Conservation (phyloP, 2,113 vertebrate genomes). For the Acrocephalus arundinaceus region DNA sequence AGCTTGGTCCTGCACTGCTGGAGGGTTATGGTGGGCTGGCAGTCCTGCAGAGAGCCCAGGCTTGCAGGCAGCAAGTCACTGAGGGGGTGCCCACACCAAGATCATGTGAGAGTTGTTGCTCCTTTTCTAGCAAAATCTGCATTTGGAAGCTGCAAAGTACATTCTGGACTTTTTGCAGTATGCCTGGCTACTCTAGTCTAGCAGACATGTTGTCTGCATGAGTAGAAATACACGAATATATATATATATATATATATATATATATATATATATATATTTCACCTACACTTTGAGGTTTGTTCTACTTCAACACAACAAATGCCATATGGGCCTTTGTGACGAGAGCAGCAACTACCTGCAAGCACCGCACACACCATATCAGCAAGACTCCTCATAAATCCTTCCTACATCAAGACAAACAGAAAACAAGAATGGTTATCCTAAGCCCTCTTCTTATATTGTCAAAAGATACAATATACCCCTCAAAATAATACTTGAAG, state of each 20-base stretch:
- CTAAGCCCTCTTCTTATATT: neutral
- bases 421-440: neutral
- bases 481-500: neutral
- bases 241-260: neutral
- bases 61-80: neutral
- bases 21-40: neutral
- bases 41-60: neutral
- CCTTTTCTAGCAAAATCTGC: neutral
- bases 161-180: neutral
- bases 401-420: neutral
- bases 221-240: neutral
- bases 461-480: neutral
- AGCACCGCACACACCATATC: too few relatives aligned
- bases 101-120: neutral
- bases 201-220: neutral
- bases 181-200: neutral
- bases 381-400: neutral
- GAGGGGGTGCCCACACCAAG: fast-evolving
- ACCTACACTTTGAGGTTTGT: neutral
- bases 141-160: neutral
- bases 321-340: neutral
- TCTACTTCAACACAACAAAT: neutral
- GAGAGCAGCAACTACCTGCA: neutral
- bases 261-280: too few relatives aligned
- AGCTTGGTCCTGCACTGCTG: neutral